Evolutionary conservation across 2,113 vertebrate genomes (phyloP).

Genomic region (Neolamprologus sp.): DNA sequence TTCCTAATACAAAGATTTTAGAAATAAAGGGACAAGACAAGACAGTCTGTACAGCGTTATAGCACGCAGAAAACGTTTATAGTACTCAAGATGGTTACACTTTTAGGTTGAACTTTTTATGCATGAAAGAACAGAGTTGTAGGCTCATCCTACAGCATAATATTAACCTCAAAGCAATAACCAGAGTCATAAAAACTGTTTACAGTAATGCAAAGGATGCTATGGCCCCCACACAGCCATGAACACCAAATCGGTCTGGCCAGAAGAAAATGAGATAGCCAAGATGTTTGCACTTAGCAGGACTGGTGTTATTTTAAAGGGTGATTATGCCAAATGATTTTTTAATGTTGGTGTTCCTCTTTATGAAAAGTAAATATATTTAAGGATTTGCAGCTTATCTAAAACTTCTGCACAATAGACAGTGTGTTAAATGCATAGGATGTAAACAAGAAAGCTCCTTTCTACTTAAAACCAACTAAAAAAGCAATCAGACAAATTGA

Average conservation of each 20-base stretch:
- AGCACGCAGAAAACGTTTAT: background rate
- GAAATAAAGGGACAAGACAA: background rate
- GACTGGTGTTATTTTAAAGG: background rate
- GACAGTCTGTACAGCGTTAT: background rate
- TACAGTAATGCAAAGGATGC: background rate
- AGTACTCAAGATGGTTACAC: background rate
- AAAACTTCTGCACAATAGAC: background rate
- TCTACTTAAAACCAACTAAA: background rate
- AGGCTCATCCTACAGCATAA: background rate
- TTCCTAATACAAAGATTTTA: background rate
- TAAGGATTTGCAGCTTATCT: background rate
- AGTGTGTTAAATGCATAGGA: background rate
- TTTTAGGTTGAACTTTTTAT: background rate
- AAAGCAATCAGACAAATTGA: background rate
- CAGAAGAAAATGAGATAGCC: background rate
- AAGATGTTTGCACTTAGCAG: background rate
- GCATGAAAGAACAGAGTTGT: background rate
- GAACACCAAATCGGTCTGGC: background rate
- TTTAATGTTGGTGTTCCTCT: background rate
- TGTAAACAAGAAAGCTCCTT: background rate
- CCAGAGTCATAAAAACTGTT: background rate
- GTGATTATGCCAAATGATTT: background rate
- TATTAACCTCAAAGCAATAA: background rate
- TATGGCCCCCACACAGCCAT: background rate
- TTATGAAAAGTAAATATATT: background rate